These are phyloP conservation scores for Neria commutata DNA, from an alignment of 2,888 invertebrate genomes.

Conservation along the genomic window DNA sequence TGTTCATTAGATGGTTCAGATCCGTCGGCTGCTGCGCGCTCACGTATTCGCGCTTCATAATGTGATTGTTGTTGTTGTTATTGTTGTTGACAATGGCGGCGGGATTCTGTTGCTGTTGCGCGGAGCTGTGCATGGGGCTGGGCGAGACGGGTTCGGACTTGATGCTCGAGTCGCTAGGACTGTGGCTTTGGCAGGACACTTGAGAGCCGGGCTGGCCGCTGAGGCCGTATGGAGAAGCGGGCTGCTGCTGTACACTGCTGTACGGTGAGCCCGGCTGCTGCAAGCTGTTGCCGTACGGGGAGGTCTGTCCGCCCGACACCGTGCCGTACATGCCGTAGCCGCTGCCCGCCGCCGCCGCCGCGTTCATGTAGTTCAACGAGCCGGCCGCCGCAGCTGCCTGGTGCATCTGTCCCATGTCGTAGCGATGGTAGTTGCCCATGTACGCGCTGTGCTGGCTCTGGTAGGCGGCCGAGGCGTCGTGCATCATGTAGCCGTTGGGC, in stretches of 20 bases:
- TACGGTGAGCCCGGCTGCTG: slow-evolving; percentile 74
- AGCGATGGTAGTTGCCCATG: slow-evolving; percentile 77
- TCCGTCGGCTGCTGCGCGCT: slow-evolving; percentile 65
- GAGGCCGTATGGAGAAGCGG: slow-evolving; percentile 69
- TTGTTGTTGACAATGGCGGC: slow-evolving; percentile 49
- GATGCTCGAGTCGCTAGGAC: slow-evolving; percentile 86
- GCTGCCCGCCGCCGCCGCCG: slow-evolving; percentile 63
- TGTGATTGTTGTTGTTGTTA: slow-evolving; percentile 64
- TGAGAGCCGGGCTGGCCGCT: slow-evolving; percentile 68
- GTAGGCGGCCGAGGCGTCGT: slow-evolving; percentile 75
- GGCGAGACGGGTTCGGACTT: slow-evolving; percentile 89
- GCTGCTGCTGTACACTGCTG: slow-evolving; percentile 62
- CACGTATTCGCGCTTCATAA: slow-evolving; percentile 75
- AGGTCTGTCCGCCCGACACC: slow-evolving; percentile 71
- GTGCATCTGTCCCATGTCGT: slow-evolving; percentile 89
- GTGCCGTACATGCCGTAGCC: slow-evolving; percentile 79
- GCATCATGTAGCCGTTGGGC: slow-evolving; percentile 96
- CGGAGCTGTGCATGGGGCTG: slow-evolving; percentile 64
- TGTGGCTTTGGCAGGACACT: slow-evolving; percentile 74
- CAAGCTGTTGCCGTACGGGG: slow-evolving; percentile 72
- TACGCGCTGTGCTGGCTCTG: slow-evolving; percentile 76
- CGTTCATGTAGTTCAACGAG: slow-evolving; percentile 76
- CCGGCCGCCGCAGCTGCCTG: slow-evolving; percentile 63
- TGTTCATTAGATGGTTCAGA: slow-evolving; percentile 71
- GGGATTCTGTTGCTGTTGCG: slow-evolving; percentile 44